Percentiles rank a stretch among this genome's conserved stretches.
phyloP scores from a whole-genome alignment of 1,140 invertebrate genomes.

The Ceratina calcarata region DNA sequence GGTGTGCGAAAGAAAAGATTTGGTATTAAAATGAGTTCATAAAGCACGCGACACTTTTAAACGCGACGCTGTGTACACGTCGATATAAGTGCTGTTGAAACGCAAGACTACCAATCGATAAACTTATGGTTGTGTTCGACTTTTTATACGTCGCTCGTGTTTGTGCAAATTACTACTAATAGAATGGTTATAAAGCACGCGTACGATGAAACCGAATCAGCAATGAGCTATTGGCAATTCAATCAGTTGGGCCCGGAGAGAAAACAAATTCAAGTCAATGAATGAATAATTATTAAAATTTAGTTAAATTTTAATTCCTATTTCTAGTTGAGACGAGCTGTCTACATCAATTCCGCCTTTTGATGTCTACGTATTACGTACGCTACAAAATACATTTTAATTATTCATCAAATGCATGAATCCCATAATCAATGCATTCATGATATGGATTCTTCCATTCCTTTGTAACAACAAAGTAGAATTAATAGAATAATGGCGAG shows the following conservation, averaged over 20 bases:
- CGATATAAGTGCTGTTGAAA: constrained; percentile 47
- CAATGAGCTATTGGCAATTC: background rate
- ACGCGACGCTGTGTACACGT: constrained; percentile 15
- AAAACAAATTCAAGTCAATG: background rate
- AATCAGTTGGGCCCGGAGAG: background rate
- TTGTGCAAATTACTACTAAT: constrained; percentile 4
- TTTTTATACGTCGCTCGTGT: constrained; percentile 41
- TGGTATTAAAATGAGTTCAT: constrained; percentile 9
- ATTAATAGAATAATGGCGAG: constrained; percentile 4
- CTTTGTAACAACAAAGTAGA: background rate
- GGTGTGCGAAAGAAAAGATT: constrained; percentile 19
- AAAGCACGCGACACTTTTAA: background rate
- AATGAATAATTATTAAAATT: background rate
- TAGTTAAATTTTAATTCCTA: background rate
- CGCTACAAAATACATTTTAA: background rate
- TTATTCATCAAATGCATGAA: background rate
- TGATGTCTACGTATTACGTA: background rate
- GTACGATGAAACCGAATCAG: background rate
- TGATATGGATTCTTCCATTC: background rate
- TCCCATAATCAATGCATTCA: background rate
- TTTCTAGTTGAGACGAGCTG: background rate
- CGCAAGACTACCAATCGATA: constrained; percentile 50
- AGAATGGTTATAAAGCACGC: background rate
- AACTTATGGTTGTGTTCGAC: constrained; percentile 43
- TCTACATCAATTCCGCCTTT: background rate